phyloP scores from a whole-genome alignment of 1,140 invertebrate species.

The Aphaenogaster rudis region DNA sequence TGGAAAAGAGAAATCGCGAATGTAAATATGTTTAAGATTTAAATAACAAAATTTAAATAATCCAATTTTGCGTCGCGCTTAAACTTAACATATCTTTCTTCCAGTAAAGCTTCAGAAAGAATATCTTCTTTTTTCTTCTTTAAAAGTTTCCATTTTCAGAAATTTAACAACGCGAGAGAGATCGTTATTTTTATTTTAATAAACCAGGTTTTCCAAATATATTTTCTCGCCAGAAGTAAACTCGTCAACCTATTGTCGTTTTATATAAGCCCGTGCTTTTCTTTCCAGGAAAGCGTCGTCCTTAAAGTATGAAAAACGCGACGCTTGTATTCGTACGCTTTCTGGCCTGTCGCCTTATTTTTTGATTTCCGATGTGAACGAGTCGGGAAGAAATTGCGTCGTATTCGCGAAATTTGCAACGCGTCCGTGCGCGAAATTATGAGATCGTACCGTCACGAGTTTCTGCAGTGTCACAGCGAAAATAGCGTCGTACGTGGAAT shows the following conservation, averaged over 20 bases:
- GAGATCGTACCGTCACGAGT: background rate
- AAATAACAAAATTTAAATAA: constrained; percentile 5
- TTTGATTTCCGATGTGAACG: background rate
- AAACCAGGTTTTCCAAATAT: background rate
- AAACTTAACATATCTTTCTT: background rate
- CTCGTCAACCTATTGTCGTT: background rate
- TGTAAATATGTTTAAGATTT: background rate
- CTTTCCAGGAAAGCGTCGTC: background rate
- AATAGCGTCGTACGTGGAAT: constrained; percentile 8
- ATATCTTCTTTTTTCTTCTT: background rate
- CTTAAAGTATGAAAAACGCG: background rate
- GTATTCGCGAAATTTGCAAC: constrained; percentile 21
- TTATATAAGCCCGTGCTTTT: background rate
- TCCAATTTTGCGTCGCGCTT: background rate
- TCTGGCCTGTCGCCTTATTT: background rate
- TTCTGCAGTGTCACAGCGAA: constrained; percentile 13
- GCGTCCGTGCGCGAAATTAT: constrained; percentile 20
- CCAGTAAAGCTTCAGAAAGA: background rate
- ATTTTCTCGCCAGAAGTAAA: background rate
- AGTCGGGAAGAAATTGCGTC: background rate
- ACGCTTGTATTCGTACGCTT: background rate
- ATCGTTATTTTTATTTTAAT: background rate
- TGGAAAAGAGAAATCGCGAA: background rate
- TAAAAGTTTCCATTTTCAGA: background rate
- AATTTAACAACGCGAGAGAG: background rate